phyloP scores from a whole-genome alignment of 2,113 vertebrate species.

The Phalacrocorax aristotelis region DNA sequence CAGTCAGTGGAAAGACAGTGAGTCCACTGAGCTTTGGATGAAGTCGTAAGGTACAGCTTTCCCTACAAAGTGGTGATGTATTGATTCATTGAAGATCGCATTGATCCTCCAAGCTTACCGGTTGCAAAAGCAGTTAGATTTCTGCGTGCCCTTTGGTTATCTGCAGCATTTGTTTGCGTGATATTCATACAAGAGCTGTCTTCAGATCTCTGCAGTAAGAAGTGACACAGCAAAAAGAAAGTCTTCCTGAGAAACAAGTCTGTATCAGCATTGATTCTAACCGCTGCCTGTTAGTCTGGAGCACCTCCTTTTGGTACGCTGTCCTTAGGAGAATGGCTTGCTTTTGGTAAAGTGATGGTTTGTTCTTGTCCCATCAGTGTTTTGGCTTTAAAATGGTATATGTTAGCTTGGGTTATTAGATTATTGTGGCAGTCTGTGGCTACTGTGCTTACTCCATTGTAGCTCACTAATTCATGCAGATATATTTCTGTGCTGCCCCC shows the following conservation, averaged over 20 bases:
- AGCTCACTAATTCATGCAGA: neutral
- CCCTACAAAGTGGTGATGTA: neutral
- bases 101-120: neutral
- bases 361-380: neutral
- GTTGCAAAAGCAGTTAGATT: neutral
- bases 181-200: neutral
- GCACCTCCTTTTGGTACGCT: neutral
- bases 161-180: neutral
- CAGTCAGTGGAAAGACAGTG: neutral
- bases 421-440: neutral
- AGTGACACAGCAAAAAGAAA: neutral
- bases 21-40: neutral
- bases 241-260: neutral
- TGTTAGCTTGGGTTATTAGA: neutral
- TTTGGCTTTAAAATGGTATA: constrained; percentile 18
- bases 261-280: neutral
- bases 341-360: neutral
- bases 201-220: constrained; percentile 9
- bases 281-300: neutral
- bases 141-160: neutral
- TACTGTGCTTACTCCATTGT: neutral
- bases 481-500: neutral
- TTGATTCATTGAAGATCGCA: neutral
- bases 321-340: neutral
- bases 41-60: neutral